Evolutionary conservation across 2,888 invertebrate species (phyloP).

Genomic region (Opisthograptis luteolata): DNA sequence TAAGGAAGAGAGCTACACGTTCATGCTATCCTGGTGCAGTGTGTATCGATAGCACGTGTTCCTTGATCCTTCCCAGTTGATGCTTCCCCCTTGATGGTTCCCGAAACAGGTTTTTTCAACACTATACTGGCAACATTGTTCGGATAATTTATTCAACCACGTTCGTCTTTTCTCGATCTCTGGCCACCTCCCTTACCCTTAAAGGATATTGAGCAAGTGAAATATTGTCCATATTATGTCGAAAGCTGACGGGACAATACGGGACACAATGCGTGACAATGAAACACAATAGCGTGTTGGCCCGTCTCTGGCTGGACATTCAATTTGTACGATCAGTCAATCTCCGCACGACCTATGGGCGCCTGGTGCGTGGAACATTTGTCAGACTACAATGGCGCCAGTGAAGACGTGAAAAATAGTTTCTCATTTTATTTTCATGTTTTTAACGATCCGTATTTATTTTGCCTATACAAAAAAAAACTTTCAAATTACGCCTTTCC

Average conservation of each 20-base stretch:
- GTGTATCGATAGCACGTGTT: not conserved
- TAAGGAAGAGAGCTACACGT: too few species aligned
- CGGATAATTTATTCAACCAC: too few species aligned
- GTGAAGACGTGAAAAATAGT: slow-evolving; percentile 61
- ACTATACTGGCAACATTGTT: too few species aligned
- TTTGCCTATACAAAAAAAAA: too few species aligned
- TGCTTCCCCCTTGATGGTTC: too few species aligned
- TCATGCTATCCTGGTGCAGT: slow-evolving; percentile 2
- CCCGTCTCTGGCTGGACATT: slow-evolving; percentile 67
- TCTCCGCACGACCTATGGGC: slow-evolving; percentile 65
- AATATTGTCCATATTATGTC: slow-evolving; percentile 67
- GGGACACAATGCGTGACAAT: slow-evolving; percentile 22
- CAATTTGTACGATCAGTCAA: slow-evolving; percentile 80
- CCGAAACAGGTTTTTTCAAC: too few species aligned
- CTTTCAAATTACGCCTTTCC: not conserved
- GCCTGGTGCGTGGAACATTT: slow-evolving; percentile 67
- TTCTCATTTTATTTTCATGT: too few species aligned
- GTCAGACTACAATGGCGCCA: slow-evolving; percentile 67
- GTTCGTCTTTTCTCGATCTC: not conserved
- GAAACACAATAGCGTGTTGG: slow-evolving; percentile 66
- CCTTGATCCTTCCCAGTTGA: not conserved
- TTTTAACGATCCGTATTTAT: too few species aligned
- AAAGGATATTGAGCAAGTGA: slow-evolving; percentile 42
- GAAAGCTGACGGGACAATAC: slow-evolving; percentile 48
- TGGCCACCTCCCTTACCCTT: not conserved